Evolutionary conservation across 2,888 invertebrate genomes (phyloP).

Genomic region (Pterostichus madidus): DNA sequence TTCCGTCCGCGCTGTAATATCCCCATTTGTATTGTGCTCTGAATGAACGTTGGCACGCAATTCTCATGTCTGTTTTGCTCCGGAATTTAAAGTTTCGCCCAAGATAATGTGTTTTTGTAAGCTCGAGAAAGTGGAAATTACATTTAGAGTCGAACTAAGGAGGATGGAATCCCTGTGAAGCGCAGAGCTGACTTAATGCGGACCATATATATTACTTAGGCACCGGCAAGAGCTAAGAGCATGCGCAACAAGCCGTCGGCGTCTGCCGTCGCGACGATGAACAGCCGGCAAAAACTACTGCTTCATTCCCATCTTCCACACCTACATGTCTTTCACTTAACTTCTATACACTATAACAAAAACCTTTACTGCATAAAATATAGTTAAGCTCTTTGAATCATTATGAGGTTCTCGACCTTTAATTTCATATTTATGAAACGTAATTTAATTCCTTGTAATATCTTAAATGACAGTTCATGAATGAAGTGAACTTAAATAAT

Average conservation of each 20-base stretch:
- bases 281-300: conserved; percentile 10
- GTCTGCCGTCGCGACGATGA: neutral
- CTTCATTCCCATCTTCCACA: conserved; percentile 2
- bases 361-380: neutral
- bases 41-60: conserved; percentile 64
- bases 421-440: no score
- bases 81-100: conserved; percentile 58
- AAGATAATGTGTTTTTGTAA: conserved; percentile 66
- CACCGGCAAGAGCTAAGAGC: neutral
- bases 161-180: conserved; percentile 42
- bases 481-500: no score
- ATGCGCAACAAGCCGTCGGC: conserved; percentile 26
- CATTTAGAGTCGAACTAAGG: conserved; percentile 66
- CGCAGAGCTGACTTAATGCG: conserved; percentile 57
- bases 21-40: conserved; percentile 61
- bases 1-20: conserved; percentile 42
- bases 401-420: no score
- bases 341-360: neutral
- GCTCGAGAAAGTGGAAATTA: conserved; percentile 63
- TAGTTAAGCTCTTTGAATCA: no score
- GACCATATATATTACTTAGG: conserved; percentile 63
- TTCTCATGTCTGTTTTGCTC: conserved; percentile 57
- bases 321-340: conserved; percentile 11
- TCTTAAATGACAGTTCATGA: neutral
- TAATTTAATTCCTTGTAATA: neutral